phyloP scores from a whole-genome alignment of 2,797 vertebrate genomes.

The Danio jaintianensis region DNA sequence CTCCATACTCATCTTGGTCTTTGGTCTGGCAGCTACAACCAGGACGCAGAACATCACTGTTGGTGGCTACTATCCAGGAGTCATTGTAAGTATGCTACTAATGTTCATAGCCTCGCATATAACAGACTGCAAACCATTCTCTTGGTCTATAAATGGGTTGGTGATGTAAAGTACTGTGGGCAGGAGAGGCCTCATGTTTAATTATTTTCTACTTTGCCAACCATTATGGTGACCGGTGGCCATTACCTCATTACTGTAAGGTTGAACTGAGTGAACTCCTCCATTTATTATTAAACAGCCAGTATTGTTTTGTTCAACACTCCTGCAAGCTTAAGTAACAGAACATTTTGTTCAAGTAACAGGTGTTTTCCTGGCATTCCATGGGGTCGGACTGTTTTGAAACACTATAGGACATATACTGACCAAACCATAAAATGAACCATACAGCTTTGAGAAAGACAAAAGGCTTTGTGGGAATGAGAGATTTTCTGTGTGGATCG shows the following conservation, averaged over 20 bases:
- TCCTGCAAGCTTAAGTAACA: background rate
- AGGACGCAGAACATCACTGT: constrained; percentile 98
- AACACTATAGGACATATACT: constrained; percentile 16
- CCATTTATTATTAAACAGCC: constrained; percentile 75
- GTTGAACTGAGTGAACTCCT: constrained; percentile 6
- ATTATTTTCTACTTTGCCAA: constrained; percentile 16
- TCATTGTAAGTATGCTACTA: constrained; percentile 89
- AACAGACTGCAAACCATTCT: constrained; percentile 3
- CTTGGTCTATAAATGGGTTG: constrained; percentile 12
- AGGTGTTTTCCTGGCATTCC: constrained; percentile 37
- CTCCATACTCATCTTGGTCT: constrained; percentile 93
- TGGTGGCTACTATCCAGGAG: constrained; percentile 96
- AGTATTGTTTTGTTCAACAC: constrained; percentile 1
- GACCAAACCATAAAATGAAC: background rate
- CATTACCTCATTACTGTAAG: constrained; percentile 32
- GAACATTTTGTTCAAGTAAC: constrained; percentile 8
- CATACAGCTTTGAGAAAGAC: background rate
- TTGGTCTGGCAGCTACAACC: constrained; percentile 95
- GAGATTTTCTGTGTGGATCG: background rate
- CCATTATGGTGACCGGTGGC: constrained; percentile 3
- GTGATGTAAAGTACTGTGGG: constrained; percentile 12
- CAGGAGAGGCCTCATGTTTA: constrained; percentile 2
- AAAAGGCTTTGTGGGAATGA: constrained; percentile 11
- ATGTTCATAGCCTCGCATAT: background rate
- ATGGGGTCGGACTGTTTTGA: constrained; percentile 15